Evolutionary conservation across 2,113 vertebrate genomes (phyloP), one percentile per base, ranked within the genome.

Genomic region (Parotia lawesii): DNA sequence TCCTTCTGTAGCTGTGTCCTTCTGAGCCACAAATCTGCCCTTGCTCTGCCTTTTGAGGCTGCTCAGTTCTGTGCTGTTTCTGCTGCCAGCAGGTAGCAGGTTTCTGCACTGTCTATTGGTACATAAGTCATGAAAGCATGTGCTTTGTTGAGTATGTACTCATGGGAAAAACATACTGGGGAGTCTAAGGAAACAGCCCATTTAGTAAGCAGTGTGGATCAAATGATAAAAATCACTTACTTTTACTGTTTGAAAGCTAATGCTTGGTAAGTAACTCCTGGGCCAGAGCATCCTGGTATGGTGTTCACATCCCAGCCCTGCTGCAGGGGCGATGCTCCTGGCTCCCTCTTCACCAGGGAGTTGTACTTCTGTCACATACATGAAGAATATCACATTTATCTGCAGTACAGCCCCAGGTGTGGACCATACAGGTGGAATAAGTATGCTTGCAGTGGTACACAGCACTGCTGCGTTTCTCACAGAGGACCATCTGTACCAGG

Each of bases 361-460:
- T 12, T 3, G 22, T n/a, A 13, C 56, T 74, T 50, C 44, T 87
- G 80, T 81, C 81, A 22, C 12, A 44, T 54, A 47, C 22, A 4
- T 44, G 66, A 61, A 10, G 58, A 66, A 74, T 27, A 15, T 54
- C 88, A 48, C 50, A 4, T 61, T 91, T 62, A 54, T 35, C 62
- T 4, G 3, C 29, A 4, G 67, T 23, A 1, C 12, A 73, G 64
- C 89, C 37, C n/a, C 75, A 74, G 74, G 62, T 70, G 77, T 23
- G 56, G 42, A n/a, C 71, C 74, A 45, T 61, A 50, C 58, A 77
- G 78, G 75, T 91, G 82, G 67, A 50, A 60, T 48, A 85, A 85
- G 47, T 35, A 8, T 0, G 33, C 57, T 60, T 88, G 74, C 85
- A 87, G 79, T 18, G 47, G 58, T 15, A 64, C 57, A 19, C 10